Evolutionary conservation across 1,140 invertebrate genomes (phyloP).

Genomic region (Archegozetes longisetosus): DNA sequence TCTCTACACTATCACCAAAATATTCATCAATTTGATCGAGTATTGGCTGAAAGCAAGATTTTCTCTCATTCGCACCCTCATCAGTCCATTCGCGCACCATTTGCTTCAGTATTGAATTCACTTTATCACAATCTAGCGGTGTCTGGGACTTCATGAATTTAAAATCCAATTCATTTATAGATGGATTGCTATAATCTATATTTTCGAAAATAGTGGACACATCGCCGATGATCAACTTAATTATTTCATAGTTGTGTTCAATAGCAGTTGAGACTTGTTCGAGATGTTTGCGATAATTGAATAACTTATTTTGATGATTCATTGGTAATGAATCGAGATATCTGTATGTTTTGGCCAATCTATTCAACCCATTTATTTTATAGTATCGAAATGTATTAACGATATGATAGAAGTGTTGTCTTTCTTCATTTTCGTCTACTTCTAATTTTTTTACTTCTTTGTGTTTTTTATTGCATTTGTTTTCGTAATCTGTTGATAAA

Average conservation of each 20-base stretch:
- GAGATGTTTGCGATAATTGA: constrained; percentile 57
- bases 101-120: constrained; percentile 83
- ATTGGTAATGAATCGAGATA: constrained; percentile 54
- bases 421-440: constrained; percentile 36
- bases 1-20: neutral
- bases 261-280: constrained; percentile 55
- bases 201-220: constrained; percentile 70
- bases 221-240: constrained; percentile 63
- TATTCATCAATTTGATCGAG: constrained; percentile 53
- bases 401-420: constrained; percentile 56
- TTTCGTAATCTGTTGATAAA: too few relatives aligned
- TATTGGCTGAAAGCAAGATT: constrained; percentile 77
- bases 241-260: constrained; percentile 64
- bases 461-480: neutral
- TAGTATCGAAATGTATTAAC: constrained; percentile 61
- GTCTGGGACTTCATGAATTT: constrained; percentile 11
- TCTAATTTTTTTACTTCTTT: too few relatives aligned
- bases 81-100: constrained; percentile 87
- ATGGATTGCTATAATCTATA: constrained; percentile 31
- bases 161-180: neutral
- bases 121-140: constrained; percentile 53
- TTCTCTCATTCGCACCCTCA: constrained; percentile 60
- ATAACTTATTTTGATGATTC: constrained; percentile 52
- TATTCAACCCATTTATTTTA: constrained; percentile 34
- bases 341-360: constrained; percentile 52